Evolutionary conservation across 30 jellyfish, hydroid and myxozoan genomes (phyloP).

Genomic region (Clytia hemisphaerica): DNA sequence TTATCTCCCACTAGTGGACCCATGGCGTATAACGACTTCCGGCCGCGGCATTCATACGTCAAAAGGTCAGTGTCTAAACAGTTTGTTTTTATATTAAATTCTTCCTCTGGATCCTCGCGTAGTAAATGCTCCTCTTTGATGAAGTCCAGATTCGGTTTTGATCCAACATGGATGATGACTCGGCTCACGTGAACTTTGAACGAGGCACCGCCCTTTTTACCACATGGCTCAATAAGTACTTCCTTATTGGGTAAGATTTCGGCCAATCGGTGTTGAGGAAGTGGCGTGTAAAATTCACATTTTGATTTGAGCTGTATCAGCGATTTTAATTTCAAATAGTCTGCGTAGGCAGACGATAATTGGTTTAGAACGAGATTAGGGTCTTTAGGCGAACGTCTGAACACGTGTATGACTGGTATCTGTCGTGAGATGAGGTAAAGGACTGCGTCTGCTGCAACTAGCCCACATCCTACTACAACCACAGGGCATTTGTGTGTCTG

Average conservation of each 20-base stretch:
- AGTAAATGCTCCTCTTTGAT: slow-evolving; percentile 47
- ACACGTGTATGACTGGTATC: slow-evolving; percentile 83
- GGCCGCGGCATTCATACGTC: slow-evolving; percentile 58
- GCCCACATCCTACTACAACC: slow-evolving; percentile 95
- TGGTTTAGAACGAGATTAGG: slow-evolving; percentile 68
- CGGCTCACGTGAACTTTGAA: slow-evolving; percentile 37
- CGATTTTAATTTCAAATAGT: slow-evolving; percentile 72
- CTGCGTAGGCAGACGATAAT: slow-evolving; percentile 86
- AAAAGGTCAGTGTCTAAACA: slow-evolving; percentile 54
- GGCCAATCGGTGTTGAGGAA: slow-evolving; percentile 44
- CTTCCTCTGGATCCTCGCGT: slow-evolving; percentile 62
- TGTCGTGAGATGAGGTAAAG: slow-evolving; percentile 54
- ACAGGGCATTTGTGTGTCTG: slow-evolving; percentile 59
- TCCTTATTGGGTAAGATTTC: slow-evolving; percentile 62
- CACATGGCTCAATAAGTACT: slow-evolving; percentile 58
- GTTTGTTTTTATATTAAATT: slow-evolving; percentile 67
- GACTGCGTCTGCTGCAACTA: slow-evolving; percentile 89
- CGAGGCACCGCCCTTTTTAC: slow-evolving; percentile 29
- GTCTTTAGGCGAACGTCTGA: slow-evolving; percentile 76
- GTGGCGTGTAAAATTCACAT: slow-evolving; percentile 65
- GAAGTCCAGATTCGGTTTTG: slow-evolving; percentile 66
- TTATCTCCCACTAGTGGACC: slow-evolving; percentile 94
- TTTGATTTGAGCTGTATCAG: slow-evolving; percentile 51
- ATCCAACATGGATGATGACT: slow-evolving; percentile 66
- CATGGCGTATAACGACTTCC: slow-evolving; percentile 63